Evolutionary conservation across 2,888 invertebrate genomes (phyloP).

Genomic region (Cryptocheilus praepositus): DNA sequence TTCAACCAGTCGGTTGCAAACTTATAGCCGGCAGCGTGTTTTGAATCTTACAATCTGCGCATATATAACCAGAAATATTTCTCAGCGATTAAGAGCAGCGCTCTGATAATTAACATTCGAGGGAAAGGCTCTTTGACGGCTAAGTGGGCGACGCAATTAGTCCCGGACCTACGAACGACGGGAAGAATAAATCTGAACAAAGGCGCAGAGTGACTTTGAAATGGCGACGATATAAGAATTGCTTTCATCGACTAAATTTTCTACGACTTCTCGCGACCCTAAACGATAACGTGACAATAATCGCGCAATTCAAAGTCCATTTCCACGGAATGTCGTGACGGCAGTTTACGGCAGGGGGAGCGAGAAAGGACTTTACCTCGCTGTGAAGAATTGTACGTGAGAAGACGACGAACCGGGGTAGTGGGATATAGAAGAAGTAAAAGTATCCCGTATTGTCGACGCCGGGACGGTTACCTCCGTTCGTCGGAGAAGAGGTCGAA

Average conservation of each 20-base stretch:
- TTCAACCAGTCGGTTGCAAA: no score
- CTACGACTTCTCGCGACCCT: conserved; percentile 11
- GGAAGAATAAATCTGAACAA: no score
- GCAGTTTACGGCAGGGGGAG: no score
- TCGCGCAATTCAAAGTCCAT: conserved; percentile 67
- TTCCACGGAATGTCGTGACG: conserved; percentile 56
- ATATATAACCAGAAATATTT: no score
- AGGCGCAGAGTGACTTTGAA: no score
- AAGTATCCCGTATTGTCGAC: conserved; percentile 50
- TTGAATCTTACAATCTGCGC: no score
- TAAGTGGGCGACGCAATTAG: neutral
- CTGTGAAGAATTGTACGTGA: neutral
- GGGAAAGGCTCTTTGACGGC: no score
- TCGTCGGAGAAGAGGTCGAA: conserved; percentile 8
- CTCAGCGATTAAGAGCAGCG: no score
- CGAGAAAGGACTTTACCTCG: conserved; percentile 37
- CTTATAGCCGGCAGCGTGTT: no score
- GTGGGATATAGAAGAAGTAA: conserved; percentile 35
- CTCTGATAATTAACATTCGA: no score
- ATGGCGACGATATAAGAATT: neutral
- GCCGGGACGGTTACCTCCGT: conserved; percentile 25
- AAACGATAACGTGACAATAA: conserved; percentile 45
- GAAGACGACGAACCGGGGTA: conserved; percentile 11
- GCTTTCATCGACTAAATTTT: no score
- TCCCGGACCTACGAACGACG: no score